Percentiles rank a stretch among this genome's conserved stretches.
Evolutionary conservation across 37 sponge, comb jelly and placozoan genomes (phyloP).

Genomic region (Eunapius fragilis): DNA sequence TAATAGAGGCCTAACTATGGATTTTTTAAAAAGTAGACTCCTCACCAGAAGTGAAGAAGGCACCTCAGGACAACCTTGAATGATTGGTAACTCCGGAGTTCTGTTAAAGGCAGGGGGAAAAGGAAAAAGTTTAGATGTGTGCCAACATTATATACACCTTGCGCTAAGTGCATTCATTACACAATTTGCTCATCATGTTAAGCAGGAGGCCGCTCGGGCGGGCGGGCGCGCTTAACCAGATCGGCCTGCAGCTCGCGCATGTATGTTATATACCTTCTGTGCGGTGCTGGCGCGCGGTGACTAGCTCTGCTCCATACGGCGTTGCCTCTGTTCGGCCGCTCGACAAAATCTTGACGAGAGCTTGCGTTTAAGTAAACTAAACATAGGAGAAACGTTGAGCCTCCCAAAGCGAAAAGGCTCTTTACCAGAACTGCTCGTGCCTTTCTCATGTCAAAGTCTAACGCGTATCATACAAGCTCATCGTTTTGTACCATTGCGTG

Average conservation of each 20-base stretch:
- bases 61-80: constrained; percentile 10
- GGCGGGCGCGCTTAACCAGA: background rate
- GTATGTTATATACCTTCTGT: background rate
- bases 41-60: constrained; percentile 2
- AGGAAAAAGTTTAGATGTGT: background rate
- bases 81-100: constrained; percentile 6
- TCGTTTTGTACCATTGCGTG: background rate
- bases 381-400: background rate
- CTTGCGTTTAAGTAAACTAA: background rate
- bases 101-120: background rate
- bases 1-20: background rate
- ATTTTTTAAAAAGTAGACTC: background rate
- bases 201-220: background rate
- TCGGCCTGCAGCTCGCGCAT: too few species aligned
- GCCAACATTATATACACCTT: too few species aligned
- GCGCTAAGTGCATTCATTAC: too few species aligned
- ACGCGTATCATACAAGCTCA: background rate
- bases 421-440: background rate
- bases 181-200: too few species aligned
- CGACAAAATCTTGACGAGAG: background rate
- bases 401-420: background rate
- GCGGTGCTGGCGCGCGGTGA: background rate
- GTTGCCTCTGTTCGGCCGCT: background rate
- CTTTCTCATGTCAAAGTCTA: background rate
- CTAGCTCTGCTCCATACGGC: background rate